Percentiles rank a stretch among this genome's conserved stretches.
These are phyloP conservation scores for Euspilapteryx auroguttella DNA, from an alignment of 2,888 invertebrate species.

Conservation along the genomic window DNA sequence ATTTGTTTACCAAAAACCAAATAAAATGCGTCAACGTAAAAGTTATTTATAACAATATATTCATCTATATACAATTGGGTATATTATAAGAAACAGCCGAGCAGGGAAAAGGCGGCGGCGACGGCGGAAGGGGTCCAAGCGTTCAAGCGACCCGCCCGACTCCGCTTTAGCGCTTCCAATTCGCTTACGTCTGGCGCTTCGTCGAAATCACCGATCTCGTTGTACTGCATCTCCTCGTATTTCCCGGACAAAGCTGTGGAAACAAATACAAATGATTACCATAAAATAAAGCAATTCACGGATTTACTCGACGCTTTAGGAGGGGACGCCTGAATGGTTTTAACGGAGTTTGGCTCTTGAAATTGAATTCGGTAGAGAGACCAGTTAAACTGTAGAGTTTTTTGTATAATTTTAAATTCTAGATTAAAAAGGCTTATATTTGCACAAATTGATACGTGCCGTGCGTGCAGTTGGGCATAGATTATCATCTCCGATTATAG, in stretches of 20 bases:
- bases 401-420: too few relatives aligned
- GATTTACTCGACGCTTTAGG: too few relatives aligned
- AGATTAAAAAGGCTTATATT: too few relatives aligned
- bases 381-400: too few relatives aligned
- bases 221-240: constrained; percentile 51
- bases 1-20: too few relatives aligned
- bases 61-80: constrained; percentile 42
- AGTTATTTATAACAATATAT: constrained; percentile 13
- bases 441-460: too few relatives aligned
- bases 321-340: too few relatives aligned
- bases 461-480: too few relatives aligned
- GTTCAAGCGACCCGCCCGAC: constrained; percentile 14
- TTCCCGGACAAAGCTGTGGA: constrained; percentile 44
- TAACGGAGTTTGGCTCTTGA: too few relatives aligned
- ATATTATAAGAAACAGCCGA: constrained; percentile 35
- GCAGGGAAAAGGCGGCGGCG: constrained; percentile 19
- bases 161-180: constrained; percentile 44
- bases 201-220: constrained; percentile 39
- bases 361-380: too few relatives aligned
- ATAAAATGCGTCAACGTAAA: background rate
- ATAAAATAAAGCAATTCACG: too few relatives aligned
- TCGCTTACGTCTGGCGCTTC: constrained; percentile 47
- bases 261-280: constrained; percentile 8
- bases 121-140: constrained; percentile 11
- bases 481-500: too few relatives aligned